These are phyloP conservation scores for Rhodophaea formosa DNA, from an alignment of 2,888 invertebrate species.

Conservation along the genomic window DNA sequence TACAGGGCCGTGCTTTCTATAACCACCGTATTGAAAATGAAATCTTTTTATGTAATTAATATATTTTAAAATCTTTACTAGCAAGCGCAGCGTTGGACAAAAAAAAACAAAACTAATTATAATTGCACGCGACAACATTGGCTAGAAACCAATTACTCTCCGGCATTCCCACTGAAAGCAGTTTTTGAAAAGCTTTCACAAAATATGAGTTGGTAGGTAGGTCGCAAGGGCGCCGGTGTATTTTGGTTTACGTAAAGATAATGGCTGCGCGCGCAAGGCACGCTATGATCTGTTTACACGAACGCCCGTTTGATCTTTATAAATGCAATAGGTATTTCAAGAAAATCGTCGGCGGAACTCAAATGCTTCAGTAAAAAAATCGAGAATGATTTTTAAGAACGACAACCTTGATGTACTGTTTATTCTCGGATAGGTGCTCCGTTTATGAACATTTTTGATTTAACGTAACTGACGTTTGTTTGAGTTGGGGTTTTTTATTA, in stretches of 20 bases:
- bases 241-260: slow-evolving; percentile 13
- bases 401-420: slow-evolving; percentile 76
- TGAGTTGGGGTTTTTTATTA: slow-evolving; percentile 44
- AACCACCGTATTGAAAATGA: too few species aligned
- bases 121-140: too few species aligned
- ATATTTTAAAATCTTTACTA: too few species aligned
- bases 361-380: slow-evolving; percentile 68
- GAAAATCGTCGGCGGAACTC: slow-evolving; percentile 69
- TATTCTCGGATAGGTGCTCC: slow-evolving; percentile 63
- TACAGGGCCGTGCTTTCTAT: too few species aligned
- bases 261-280: slow-evolving; percentile 28
- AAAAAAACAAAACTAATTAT: too few species aligned
- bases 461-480: slow-evolving; percentile 63
- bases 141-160: too few species aligned
- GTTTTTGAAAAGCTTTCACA: neutral
- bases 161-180: too few species aligned
- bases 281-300: slow-evolving; percentile 73
- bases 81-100: too few species aligned
- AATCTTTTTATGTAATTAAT: too few species aligned
- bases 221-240: slow-evolving; percentile 19
- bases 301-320: slow-evolving; percentile 79
- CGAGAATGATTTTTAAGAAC: slow-evolving; percentile 72
- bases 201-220: slow-evolving; percentile 23
- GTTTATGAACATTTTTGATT: slow-evolving; percentile 67
- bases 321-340: slow-evolving; percentile 79